Conservation (phyloP, 2,113 vertebrate genomes). For the Hymenochirus boettgeri region DNA sequence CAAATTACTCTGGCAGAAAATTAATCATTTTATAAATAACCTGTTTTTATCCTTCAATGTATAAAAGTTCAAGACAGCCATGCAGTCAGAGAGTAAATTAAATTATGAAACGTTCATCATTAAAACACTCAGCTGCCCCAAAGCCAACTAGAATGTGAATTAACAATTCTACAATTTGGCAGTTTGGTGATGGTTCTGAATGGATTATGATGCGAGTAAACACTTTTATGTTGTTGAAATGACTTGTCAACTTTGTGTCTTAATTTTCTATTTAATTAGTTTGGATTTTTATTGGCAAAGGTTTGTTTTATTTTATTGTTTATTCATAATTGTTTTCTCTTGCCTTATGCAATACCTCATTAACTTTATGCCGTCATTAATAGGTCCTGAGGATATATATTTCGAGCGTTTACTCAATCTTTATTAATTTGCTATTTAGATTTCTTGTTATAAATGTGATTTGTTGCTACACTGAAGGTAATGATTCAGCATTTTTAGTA, state of each 20-base stretch:
- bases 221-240: slow-evolving; percentile 18
- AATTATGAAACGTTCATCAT: slow-evolving; percentile 4
- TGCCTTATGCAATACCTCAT: slow-evolving; percentile 23
- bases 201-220: slow-evolving; percentile 5
- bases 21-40: no score
- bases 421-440: slow-evolving; percentile 9
- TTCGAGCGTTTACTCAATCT: neutral
- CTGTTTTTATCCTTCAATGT: no score
- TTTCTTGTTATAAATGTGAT: slow-evolving; percentile 4
- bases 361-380: slow-evolving; percentile 13
- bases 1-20: no score
- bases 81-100: neutral
- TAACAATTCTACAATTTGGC: slow-evolving; percentile 15
- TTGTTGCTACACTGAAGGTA: no score
- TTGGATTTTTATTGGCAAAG: slow-evolving; percentile 35
- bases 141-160: slow-evolving; percentile 16
- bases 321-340: slow-evolving; percentile 37
- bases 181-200: slow-evolving; percentile 9
- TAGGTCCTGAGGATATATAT: neutral
- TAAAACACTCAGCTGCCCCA: slow-evolving; percentile 9
- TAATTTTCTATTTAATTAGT: slow-evolving; percentile 45
- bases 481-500: no score
- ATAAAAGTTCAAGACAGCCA: no score
- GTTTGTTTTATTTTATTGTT: slow-evolving; percentile 41
- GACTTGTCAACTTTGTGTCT: neutral